phyloP scores from a whole-genome alignment of 2,797 vertebrate genomes.

The Aplochiton taeniatus region DNA sequence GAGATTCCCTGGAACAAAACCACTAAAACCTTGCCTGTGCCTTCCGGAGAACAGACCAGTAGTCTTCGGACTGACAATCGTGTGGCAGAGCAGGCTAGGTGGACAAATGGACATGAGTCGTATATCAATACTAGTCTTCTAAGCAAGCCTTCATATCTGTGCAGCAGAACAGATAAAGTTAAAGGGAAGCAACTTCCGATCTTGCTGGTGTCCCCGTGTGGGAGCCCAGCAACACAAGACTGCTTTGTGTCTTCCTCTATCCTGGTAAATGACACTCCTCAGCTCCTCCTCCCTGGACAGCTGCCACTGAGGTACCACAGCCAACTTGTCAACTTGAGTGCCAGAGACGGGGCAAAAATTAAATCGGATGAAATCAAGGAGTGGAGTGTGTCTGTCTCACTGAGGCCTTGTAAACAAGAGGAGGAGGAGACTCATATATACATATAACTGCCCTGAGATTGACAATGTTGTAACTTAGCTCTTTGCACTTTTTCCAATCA shows the following conservation, averaged over 20 bases:
- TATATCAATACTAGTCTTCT: constrained; percentile 17
- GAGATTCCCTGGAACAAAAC: constrained; percentile 21
- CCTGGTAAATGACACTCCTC: constrained; percentile 42
- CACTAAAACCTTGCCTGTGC: constrained; percentile 29
- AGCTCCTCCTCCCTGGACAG: constrained; percentile 42
- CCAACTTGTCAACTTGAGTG: constrained; percentile 41
- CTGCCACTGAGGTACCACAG: constrained; percentile 58
- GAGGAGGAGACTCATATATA: constrained; percentile 36
- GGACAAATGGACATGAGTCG: constrained; percentile 22
- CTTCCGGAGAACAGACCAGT: constrained; percentile 20
- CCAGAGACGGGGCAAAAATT: constrained; percentile 38
- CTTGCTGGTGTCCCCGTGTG: constrained; percentile 28
- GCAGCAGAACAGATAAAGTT: constrained; percentile 27
- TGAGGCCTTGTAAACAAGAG: constrained; percentile 43
- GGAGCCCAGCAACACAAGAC: constrained; percentile 73
- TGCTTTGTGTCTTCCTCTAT: constrained; percentile 53
- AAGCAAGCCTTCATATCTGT: constrained; percentile 46
- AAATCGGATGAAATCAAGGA: constrained; percentile 49
- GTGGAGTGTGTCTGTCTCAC: constrained; percentile 36
- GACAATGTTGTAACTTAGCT: constrained; percentile 16
- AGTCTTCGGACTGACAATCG: background rate
- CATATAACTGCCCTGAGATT: constrained; percentile 29
- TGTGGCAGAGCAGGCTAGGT: background rate
- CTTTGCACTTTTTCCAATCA: constrained; percentile 45
- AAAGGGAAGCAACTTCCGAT: constrained; percentile 21